Evolutionary conservation across 92 coral and sea anemone species (phyloP).

Genomic region (Zoanthus sociatus): DNA sequence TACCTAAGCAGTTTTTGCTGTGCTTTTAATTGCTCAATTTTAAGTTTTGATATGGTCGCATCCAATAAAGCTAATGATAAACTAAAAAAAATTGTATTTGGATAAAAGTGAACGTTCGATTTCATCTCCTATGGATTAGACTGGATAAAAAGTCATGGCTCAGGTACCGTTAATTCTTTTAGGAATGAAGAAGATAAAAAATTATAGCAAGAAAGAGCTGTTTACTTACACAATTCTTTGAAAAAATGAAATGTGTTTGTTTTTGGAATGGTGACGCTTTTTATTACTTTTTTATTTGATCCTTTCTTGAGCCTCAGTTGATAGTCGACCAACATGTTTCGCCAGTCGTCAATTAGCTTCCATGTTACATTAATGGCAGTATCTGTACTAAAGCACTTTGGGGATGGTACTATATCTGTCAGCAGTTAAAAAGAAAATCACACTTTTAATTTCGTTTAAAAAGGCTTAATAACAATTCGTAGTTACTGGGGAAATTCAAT

Average conservation of each 20-base stretch:
- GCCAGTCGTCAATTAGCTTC: background rate
- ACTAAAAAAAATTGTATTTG: no score
- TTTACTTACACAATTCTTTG: constrained; percentile 17
- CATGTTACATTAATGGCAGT: constrained; percentile 32
- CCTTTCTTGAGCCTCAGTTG: constrained; percentile 35
- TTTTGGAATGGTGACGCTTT: background rate
- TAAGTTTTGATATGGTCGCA: no score
- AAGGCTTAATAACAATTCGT: no score
- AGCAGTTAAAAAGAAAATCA: background rate
- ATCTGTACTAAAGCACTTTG: constrained; percentile 1
- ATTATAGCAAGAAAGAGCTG: background rate
- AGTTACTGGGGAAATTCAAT: no score
- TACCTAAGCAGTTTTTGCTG: no score
- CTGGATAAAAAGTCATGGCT: no score
- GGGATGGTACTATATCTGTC: background rate
- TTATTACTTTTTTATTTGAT: background rate
- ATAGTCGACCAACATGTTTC: constrained; percentile 6
- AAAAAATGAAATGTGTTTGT: background rate
- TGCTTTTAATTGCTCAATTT: no score
- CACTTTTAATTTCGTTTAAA: no score
- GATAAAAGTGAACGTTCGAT: background rate
- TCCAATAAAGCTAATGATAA: no score
- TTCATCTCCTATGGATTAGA: background rate
- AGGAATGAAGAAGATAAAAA: no score
- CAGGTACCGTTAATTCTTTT: no score